phyloP scores from a whole-genome alignment of 2,113 vertebrate genomes.

The Microcebus griseorufus region DNA sequence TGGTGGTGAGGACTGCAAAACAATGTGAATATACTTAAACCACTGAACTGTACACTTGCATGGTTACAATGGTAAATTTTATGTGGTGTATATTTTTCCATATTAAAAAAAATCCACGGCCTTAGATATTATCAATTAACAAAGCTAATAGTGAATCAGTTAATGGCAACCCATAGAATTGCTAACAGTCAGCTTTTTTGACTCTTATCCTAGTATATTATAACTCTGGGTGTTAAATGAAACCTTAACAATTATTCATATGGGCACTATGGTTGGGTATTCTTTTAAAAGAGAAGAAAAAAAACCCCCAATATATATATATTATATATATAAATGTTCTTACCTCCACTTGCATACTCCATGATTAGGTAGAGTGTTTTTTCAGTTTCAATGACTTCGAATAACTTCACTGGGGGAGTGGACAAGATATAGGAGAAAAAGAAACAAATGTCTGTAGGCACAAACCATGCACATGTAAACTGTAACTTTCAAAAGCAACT shows the following conservation, averaged over 20 bases:
- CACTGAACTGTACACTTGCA: background rate
- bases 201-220: background rate
- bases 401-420: conserved; percentile 92
- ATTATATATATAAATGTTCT: conserved; percentile 73
- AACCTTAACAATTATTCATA: background rate
- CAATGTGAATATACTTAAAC: background rate
- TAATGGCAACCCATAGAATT: background rate
- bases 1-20: background rate
- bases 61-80: background rate
- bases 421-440: conserved; percentile 40
- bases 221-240: background rate
- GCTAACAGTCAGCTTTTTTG: background rate
- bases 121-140: background rate
- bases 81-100: background rate
- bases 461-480: background rate
- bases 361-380: conserved; percentile 98
- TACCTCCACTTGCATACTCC: conserved; percentile 98
- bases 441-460: background rate
- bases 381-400: conserved; percentile 98
- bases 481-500: background rate
- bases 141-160: background rate
- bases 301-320: background rate
- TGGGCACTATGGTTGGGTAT: background rate
- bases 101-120: background rate
- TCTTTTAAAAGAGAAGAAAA: background rate